Evolutionary conservation across 2,113 vertebrate species (phyloP).

Genomic region (Oxyura jamaicensis): DNA sequence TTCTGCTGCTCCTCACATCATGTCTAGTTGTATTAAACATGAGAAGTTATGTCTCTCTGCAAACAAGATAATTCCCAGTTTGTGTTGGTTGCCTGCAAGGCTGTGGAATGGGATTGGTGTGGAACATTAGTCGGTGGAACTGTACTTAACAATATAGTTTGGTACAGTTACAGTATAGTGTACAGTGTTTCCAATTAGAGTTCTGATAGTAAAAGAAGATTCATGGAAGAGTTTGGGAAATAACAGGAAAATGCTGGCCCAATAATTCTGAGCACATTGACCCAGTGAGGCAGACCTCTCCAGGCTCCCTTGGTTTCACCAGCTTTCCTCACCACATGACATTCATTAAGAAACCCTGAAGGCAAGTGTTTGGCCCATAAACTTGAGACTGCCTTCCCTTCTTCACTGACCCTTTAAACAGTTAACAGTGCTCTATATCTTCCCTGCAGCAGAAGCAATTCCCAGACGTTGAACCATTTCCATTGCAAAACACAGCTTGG

Average conservation of each 20-base stretch:
- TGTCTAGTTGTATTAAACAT: neutral
- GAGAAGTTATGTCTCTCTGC: neutral
- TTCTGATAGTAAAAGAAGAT: slow-evolving; percentile 29
- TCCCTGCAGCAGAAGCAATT: slow-evolving; percentile 62
- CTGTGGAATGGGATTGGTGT: neutral
- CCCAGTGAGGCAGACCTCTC: neutral
- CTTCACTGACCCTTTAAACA: slow-evolving; percentile 31
- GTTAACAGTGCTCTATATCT: slow-evolving; percentile 41
- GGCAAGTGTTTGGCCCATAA: neutral
- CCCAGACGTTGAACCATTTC: slow-evolving; percentile 69
- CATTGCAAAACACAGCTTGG: slow-evolving; percentile 73
- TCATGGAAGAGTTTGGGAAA: slow-evolving; percentile 16
- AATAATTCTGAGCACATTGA: neutral
- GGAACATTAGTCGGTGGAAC: neutral
- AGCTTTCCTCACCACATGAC: neutral
- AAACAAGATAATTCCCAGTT: neutral
- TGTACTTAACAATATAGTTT: neutral
- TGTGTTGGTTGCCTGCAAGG: neutral
- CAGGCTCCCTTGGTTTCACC: neutral
- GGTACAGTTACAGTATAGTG: neutral
- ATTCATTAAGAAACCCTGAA: neutral
- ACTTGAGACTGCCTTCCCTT: neutral
- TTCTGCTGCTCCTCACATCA: neutral
- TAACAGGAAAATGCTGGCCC: neutral
- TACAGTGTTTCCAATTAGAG: slow-evolving; percentile 28